These are phyloP conservation scores for Caradrina kadenii DNA, from an alignment of 2,888 invertebrate species.

Conservation along the genomic window DNA sequence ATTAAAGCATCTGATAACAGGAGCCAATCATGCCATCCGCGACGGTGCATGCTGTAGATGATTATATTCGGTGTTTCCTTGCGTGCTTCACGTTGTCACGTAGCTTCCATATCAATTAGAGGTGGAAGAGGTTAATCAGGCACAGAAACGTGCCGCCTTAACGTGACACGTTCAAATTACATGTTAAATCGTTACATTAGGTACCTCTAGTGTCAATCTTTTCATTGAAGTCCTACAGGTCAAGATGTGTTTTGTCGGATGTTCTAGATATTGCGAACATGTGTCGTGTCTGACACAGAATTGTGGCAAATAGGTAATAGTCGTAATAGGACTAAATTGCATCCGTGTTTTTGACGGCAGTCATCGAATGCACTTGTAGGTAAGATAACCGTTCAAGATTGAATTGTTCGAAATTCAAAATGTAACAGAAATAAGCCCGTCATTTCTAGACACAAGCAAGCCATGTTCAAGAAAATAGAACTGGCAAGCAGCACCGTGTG, in stretches of 20 bases:
- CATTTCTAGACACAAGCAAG: no score
- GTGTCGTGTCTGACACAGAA: slow-evolving; percentile 13
- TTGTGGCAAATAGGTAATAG: slow-evolving; percentile 16
- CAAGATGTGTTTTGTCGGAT: slow-evolving; percentile 28
- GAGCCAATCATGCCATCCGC: slow-evolving; percentile 21
- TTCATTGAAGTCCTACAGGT: slow-evolving; percentile 47
- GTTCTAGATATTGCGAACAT: slow-evolving; percentile 27
- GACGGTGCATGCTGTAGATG: slow-evolving; percentile 17
- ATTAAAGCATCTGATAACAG: slow-evolving; percentile 27
- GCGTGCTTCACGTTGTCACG: slow-evolving; percentile 53
- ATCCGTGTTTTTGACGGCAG: slow-evolving; percentile 1
- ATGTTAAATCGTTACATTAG: slow-evolving; percentile 38
- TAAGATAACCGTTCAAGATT: background rate
- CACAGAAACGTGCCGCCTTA: slow-evolving; percentile 34
- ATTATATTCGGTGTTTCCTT: slow-evolving; percentile 42
- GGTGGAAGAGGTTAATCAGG: slow-evolving; percentile 56
- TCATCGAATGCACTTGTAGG: slow-evolving; percentile 30
- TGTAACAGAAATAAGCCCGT: background rate
- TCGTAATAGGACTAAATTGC: slow-evolving; percentile 35
- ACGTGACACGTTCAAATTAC: slow-evolving; percentile 30
- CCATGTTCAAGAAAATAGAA: no score
- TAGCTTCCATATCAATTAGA: slow-evolving; percentile 48
- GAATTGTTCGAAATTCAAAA: background rate
- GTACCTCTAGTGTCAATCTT: slow-evolving; percentile 53
- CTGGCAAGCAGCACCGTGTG: no score